Base-by-base conservation (phyloP, 2,888 invertebrate genomes). In the Helleia helle region DNA sequence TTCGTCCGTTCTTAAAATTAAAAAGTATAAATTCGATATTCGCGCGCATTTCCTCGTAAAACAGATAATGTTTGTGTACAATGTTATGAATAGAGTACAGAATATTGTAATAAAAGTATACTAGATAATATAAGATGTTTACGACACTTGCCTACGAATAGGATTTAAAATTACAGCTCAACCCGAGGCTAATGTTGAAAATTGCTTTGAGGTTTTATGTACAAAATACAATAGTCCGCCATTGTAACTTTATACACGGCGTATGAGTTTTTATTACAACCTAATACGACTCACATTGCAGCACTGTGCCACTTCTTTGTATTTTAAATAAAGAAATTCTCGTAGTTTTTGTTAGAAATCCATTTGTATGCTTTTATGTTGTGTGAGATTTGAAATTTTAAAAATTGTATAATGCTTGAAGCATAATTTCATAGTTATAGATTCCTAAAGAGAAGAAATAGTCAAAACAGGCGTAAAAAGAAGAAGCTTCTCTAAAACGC, bases 121-220 rank as follows among this genome's bases (percentile, higher is more conserved):
- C 34, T 34, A 34, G 34, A 34, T 34, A 34, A 34, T 40, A 31
- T 40, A 31, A 40, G 26, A 40, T 40, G n/a, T 40, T 40, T 34
- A 40, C 40, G 31, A 25, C 31, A 31, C 40, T 26, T 40, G 30
- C 26, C 31, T 40, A 40, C 31, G 40, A 30, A 40, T 30, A 15
- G 27, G 26, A 40, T 40, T 30, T 26, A 12, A 40, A 31, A 40
- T 30, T 24, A 31, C 40, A 22, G 18, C 31, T 40, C 31, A 31
- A 40, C 40, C 30, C 31, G 40, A 17, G 40, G 40, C 40, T 25
- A 39, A 39, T 39, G 40, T 26, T 40, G 30, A 31, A 40, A 40
- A 40, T 40, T 40, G 40, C 40, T 40, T 40, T 40, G 40, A 40
- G 40, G 40, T 40, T 40, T 40, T 40, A 40, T 25, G 31, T 25